Evolutionary conservation across 2,797 vertebrate genomes (phyloP), one percentile per base, ranked within the genome.

Genomic region (Hemibagrus guttatus): DNA sequence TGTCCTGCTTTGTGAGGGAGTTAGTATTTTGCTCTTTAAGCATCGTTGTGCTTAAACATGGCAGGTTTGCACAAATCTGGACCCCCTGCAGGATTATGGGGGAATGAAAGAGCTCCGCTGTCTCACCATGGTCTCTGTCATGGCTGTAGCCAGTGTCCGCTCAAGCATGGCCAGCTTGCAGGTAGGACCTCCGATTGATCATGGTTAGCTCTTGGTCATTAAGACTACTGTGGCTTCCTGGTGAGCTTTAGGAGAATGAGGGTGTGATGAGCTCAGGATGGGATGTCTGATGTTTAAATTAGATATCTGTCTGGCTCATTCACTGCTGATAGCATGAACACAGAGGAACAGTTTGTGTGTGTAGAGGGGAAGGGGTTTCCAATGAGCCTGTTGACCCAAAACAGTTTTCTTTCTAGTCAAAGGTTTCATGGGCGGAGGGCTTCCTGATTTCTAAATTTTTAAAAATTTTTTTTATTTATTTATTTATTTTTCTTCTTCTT

Each of bases 331-430:
- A 69, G 58, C 68, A 58, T 61, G 21, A 39, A 61, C 56, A 49
- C 52, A 14, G 74, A 75, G 85, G 78, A 39, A 42, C 72, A 80
- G 68, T 58, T 35, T 84, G 74, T 23, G 56, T 79, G 74, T 84
- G 3, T 71, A 61, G 31, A 61, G 26, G 69, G 64, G 59, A 26
- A 81, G 79, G 52, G 81, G 74, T 49, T 79, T 81, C 35, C 59
- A 83, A 19, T 49, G 49, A 46, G 66, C 66, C 76, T 83, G 81
- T 49, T 90, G 85, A 90, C 83, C 83, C 35, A 11, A 69, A 84
- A 89, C 66, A 49, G 52, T 84, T 86, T 85, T 63, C 61, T 81
- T 54, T 86, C 83, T 87, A 69, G 68, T 76, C 39, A 35, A 58
- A 39, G 19, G 35, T 21, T 17, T 28, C 16, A 49, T 52, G 1